A percentile compares a stretch with the other conserved stretches of the same genome.
phyloP scores from a whole-genome alignment of 2,888 invertebrate species.

The Drosophila engyochracea region DNA sequence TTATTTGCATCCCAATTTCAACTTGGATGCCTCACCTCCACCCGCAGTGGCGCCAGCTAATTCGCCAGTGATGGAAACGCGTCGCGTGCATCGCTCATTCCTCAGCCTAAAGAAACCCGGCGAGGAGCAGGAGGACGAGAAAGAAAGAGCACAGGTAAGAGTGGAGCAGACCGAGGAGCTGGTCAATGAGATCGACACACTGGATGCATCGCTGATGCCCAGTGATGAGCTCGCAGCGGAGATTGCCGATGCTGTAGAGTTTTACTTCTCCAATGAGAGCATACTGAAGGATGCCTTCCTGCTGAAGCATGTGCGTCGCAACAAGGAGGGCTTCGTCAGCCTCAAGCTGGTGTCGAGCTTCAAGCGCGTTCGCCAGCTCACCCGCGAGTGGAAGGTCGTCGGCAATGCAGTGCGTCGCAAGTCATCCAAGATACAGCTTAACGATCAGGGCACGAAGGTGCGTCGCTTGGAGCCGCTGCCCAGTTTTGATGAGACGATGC shows the following conservation, averaged over 20 bases:
- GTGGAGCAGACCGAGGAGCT: conserved; percentile 31
- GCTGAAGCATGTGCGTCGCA: conserved; percentile 96
- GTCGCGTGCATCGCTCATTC: conserved; percentile 79
- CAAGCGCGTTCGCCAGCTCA: conserved; percentile 96
- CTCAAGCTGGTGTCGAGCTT: conserved; percentile 97
- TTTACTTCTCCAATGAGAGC: conserved; percentile 97
- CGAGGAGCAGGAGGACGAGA: conserved; percentile 45
- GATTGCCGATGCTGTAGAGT: conserved; percentile 95
- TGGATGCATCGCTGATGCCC: conserved; percentile 86
- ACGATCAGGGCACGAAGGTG: conserved; percentile 95
- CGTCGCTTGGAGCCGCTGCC: conserved; percentile 94
- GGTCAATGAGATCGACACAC: conserved; percentile 82
- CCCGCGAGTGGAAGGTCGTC: conserved; percentile 97
- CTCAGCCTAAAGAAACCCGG: conserved; percentile 73
- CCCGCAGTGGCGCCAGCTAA: conserved; percentile 74
- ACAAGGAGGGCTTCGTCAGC: conserved; percentile 98
- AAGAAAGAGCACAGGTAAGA: conserved; percentile 10
- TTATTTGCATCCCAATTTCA: conserved; percentile 82
- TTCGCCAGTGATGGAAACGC: conserved; percentile 68
- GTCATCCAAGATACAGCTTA: conserved; percentile 93
- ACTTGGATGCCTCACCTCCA: conserved; percentile 71
- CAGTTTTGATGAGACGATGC: conserved; percentile 95
- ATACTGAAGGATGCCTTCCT: conserved; percentile 98
- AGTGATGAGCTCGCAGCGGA: conserved; percentile 91
- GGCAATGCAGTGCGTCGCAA: conserved; percentile 93